Conservation (phyloP, 1,140 invertebrate genomes). For the Helicoverpa zea region DNA sequence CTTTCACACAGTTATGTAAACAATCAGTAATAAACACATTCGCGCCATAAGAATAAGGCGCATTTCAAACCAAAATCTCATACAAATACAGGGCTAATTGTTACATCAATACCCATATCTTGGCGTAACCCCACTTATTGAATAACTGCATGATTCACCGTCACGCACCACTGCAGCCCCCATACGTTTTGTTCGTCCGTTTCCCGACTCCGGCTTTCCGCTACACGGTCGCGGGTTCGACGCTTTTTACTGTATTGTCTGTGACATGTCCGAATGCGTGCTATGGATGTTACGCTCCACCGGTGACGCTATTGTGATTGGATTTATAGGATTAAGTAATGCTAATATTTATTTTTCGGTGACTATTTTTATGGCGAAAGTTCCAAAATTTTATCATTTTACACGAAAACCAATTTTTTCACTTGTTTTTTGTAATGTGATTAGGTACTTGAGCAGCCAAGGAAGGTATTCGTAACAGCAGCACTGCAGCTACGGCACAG, state of each 20-base stretch:
- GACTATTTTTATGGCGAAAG: too few relatives aligned
- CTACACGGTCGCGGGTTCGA: slow-evolving; percentile 43
- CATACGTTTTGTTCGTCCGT: slow-evolving; percentile 65
- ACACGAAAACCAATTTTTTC: too few relatives aligned
- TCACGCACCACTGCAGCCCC: slow-evolving; percentile 71
- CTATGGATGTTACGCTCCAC: slow-evolving; percentile 44
- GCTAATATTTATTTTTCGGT: background rate
- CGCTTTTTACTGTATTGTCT: slow-evolving; percentile 61
- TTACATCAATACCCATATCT: slow-evolving; percentile 58
- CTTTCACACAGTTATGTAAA: background rate
- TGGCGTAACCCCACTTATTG: slow-evolving; percentile 72
- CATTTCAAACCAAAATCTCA: background rate
- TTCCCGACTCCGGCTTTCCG: slow-evolving; percentile 50
- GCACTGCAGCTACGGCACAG: background rate
- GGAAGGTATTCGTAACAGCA: background rate
- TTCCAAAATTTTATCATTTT: too few relatives aligned
- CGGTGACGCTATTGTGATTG: slow-evolving; percentile 2
- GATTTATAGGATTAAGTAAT: slow-evolving; percentile 25
- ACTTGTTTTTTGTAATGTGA: too few relatives aligned
- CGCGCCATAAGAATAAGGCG: too few relatives aligned
- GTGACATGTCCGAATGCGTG: slow-evolving; percentile 61
- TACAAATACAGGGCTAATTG: slow-evolving; percentile 14
- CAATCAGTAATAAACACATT: too few relatives aligned
- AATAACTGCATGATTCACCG: slow-evolving; percentile 80
- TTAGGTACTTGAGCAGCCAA: too few relatives aligned